These are phyloP conservation scores for Achatina immaculata DNA, from an alignment of 1,140 invertebrate genomes.

Conservation along the genomic window DNA sequence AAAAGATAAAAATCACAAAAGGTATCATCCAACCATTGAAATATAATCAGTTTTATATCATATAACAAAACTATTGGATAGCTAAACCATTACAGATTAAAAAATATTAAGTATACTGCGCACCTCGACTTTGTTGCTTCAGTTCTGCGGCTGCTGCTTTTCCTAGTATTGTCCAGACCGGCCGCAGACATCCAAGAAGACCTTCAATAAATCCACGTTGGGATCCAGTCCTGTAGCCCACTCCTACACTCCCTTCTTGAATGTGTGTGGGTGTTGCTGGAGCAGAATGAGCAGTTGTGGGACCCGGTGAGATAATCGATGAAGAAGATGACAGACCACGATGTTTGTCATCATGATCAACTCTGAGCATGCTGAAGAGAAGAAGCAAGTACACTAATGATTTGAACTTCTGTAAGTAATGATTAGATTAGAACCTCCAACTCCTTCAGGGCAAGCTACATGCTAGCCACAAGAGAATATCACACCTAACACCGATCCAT, in stretches of 20 bases:
- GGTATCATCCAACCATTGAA: too few relatives aligned
- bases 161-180: conserved; percentile 86
- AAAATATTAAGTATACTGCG: neutral
- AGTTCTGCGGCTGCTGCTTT: conserved; percentile 81
- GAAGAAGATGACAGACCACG: conserved; percentile 32
- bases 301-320: conserved; percentile 45
- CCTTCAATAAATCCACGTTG: conserved; percentile 82
- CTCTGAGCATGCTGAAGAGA: conserved; percentile 64
- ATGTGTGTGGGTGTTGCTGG: conserved; percentile 59
- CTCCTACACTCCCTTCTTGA: conserved; percentile 51
- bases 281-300: conserved; percentile 60
- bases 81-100: too few relatives aligned
- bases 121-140: conserved; percentile 72
- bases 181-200: conserved; percentile 86
- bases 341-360: conserved; percentile 57
- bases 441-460: too few relatives aligned
- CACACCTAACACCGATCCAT: too few relatives aligned
- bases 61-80: too few relatives aligned
- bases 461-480: too few relatives aligned
- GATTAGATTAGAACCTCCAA: too few relatives aligned
- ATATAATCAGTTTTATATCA: too few relatives aligned
- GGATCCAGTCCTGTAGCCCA: conserved; percentile 54
- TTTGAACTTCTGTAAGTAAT: too few relatives aligned
- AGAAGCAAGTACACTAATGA: neutral
- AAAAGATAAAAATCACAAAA: too few relatives aligned